phyloP scores from a whole-genome alignment of 2,113 vertebrate genomes.

The Petroica traversi region DNA sequence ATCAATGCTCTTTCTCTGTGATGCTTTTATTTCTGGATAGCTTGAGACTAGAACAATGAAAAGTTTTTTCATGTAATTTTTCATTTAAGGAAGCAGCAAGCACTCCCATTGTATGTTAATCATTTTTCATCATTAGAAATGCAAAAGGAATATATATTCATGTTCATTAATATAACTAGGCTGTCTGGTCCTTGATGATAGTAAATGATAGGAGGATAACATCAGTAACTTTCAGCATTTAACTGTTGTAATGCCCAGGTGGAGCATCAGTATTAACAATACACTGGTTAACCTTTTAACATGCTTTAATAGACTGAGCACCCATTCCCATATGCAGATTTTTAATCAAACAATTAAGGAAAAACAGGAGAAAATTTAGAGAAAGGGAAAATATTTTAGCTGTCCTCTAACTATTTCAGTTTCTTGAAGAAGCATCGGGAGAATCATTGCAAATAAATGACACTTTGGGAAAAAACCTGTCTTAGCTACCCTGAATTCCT shows the following conservation, averaged over 20 bases:
- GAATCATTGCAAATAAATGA: background rate
- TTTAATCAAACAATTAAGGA: background rate
- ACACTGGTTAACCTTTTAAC: background rate
- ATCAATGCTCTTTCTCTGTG: background rate
- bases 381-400: background rate
- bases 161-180: background rate
- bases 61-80: background rate
- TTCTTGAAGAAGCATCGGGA: background rate
- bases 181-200: background rate
- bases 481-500: background rate
- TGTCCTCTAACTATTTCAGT: background rate
- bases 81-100: background rate
- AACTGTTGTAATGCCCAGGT: background rate
- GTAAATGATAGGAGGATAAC: background rate
- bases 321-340: background rate
- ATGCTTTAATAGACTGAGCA: background rate
- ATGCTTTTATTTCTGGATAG: background rate
- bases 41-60: background rate
- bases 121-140: background rate
- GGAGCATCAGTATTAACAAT: background rate
- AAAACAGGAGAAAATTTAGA: background rate
- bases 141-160: background rate
- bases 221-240: background rate
- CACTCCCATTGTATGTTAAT: background rate
- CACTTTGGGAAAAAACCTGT: background rate